Evolutionary conservation across 2,888 invertebrate species (phyloP).

Genomic region (Rotaria sp.): DNA sequence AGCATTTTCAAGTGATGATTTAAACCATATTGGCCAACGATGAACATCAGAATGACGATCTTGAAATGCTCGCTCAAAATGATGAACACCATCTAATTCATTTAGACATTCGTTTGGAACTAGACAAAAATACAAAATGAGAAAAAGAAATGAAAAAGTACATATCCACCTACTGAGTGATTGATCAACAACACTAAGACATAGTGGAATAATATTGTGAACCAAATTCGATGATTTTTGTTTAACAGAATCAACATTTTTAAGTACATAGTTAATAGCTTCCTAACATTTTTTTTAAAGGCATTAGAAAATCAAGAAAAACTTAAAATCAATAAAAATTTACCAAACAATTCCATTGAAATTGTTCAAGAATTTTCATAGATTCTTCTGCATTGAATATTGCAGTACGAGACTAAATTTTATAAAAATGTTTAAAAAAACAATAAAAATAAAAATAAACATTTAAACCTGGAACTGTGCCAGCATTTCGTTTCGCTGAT

Average conservation of each 20-base stretch:
- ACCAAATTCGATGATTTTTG: not conserved
- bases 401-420: not conserved
- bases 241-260: not conserved
- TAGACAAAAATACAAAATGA: not conserved
- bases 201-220: not conserved
- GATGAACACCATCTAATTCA: not conserved
- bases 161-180: not conserved
- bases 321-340: not conserved
- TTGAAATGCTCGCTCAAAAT: not conserved
- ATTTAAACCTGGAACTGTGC: not conserved
- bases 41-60: not conserved
- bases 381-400: not conserved
- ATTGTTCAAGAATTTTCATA: not conserved
- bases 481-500: not conserved
- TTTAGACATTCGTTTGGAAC: not conserved
- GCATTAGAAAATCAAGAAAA: not conserved
- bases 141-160: not conserved
- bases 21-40: not conserved
- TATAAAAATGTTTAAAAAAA: not conserved
- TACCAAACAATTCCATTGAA: slow-evolving; percentile 17
- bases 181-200: not conserved
- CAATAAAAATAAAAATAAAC: not conserved
- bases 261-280: not conserved
- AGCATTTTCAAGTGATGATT: not conserved
- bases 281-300: not conserved